Evolutionary conservation across 2,797 vertebrate species (phyloP), one percentile per base, ranked within the genome.

Genomic region (Platyrinchus mystaceus): DNA sequence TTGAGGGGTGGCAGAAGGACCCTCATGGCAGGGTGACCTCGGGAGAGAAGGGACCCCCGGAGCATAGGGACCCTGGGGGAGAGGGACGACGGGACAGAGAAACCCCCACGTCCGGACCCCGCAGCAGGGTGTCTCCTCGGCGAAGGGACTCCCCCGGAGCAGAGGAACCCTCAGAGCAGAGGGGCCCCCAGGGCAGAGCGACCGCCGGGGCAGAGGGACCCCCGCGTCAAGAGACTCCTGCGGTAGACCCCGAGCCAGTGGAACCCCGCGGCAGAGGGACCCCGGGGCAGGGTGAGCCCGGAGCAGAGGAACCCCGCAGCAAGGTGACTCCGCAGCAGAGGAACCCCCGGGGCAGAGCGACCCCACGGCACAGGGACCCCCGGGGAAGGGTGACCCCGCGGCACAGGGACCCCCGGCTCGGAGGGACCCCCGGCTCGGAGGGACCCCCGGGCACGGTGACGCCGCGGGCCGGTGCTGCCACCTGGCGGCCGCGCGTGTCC

Each of bases 11-110:
- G 19, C 56, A 36, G 18, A 19, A 47, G 22, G 12, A 47, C 34
- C 10, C 36, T 10, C 2, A 8, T 0, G 1, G 39, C 44, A 19
- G 14, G 3, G 34, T 8, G 9, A 69, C 14, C 10, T 8, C 3
- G 2, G 13, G 5, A 10, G 24, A 58, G 7, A 21, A 21, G 67
- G 6, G 32, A 44, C 3, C 14, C 30, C 1, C 2, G 15, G 15
- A 12, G 6, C 41, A 64, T 10, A 12, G 26, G 24, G 16, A 27
- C 23, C 19, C 52, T 15, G 7, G 23, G 10, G 10, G 23, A 26
- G 15, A 56, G 55, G 7, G 9, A 56, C 14, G 14, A 5, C 41
- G 46, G 22, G 46, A 13, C 46, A 46, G 22, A 47, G 46, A 37
- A 37, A 37, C 37, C 37, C 37, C 37, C 37, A 8, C 37, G 37